Percentiles rank a stretch among this genome's conserved stretches.
Conservation (phyloP, 2,113 vertebrate genomes). For the Trogon melanurus region DNA sequence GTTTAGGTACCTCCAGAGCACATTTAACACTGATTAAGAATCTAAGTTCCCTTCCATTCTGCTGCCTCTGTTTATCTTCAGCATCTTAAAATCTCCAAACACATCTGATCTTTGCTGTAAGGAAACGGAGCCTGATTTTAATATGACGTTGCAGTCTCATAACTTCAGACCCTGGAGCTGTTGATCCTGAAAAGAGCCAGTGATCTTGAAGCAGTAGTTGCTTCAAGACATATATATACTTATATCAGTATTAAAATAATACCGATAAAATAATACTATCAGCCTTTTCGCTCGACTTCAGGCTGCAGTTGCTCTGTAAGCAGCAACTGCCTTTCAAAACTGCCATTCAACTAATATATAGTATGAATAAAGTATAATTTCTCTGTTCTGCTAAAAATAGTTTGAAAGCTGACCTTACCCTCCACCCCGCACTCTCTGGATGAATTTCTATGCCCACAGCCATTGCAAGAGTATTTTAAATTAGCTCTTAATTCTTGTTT, state of each 20-base stretch:
- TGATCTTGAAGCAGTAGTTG: neutral
- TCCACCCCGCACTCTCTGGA: too few species aligned
- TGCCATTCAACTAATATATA: neutral
- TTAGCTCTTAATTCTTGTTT: conserved; percentile 41
- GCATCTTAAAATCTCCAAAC: neutral
- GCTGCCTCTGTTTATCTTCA: neutral
- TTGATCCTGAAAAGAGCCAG: neutral
- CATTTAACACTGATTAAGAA: neutral
- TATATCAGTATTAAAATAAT: neutral
- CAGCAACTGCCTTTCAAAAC: neutral
- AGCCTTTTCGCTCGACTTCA: neutral
- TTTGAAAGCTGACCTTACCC: neutral
- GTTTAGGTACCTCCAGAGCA: neutral
- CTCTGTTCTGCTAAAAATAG: neutral
- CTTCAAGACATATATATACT: neutral
- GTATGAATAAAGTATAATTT: neutral
- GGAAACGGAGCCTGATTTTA: neutral
- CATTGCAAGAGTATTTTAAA: neutral
- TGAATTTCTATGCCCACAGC: neutral
- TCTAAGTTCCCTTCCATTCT: neutral
- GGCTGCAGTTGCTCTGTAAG: neutral
- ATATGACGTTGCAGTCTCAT: rapidly evolving
- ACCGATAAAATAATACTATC: too few species aligned
- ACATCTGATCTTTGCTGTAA: neutral
- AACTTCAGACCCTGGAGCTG: neutral